Base-by-base conservation (phyloP, 2,888 invertebrate species). In the Lasioglossum pauxillum region DNA sequence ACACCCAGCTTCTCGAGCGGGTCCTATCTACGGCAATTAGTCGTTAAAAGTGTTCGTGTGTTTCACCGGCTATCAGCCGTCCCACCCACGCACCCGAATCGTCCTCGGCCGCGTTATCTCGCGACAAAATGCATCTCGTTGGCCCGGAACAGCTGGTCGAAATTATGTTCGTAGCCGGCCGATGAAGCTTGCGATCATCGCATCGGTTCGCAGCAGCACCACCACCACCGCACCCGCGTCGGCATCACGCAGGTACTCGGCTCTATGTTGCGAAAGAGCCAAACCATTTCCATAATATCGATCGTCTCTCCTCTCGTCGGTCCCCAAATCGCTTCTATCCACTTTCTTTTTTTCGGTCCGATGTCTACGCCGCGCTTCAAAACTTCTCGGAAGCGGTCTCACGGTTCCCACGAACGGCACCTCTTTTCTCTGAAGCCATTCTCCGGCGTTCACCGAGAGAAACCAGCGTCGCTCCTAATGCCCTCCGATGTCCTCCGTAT, bases 111-210 rank as follows among this genome's bases (percentile, higher is more conserved):
- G 84, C 89, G 89, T 93, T 94, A 94, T 94, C 93, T 91, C 86
- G 89, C 91, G 92, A 94, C 94, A 94, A 94, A 94, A 94, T 94
- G 94, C 93, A 93, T 93, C 93, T 92, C 93, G 88, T 92, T 92
- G 90, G 92, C 82, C 88, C 89, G 87, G 88, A 91, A 91, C 92
- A 90, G 91, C 92, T 91, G 92, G 86, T 89, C 89, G 86, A 91
- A 92, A 92, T 90, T 90, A 79, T 74, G 80, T 53, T 53, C 71
- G 76, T 69, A 75, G 53, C 31, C 72, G 67, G 78, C 72, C 71
- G 86, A 60, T 49, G 69, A 41, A 31, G 57, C 57, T 31, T 31
- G 64, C 73, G 82, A 86, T 87, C 80, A 71, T 81, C 83, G 78
- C 12, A 57, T 57, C 57, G 57, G 57, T 81, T 53, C 35, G 4